Evolutionary conservation across 2,888 invertebrate genomes (phyloP).

Genomic region (Cinara cedri): DNA sequence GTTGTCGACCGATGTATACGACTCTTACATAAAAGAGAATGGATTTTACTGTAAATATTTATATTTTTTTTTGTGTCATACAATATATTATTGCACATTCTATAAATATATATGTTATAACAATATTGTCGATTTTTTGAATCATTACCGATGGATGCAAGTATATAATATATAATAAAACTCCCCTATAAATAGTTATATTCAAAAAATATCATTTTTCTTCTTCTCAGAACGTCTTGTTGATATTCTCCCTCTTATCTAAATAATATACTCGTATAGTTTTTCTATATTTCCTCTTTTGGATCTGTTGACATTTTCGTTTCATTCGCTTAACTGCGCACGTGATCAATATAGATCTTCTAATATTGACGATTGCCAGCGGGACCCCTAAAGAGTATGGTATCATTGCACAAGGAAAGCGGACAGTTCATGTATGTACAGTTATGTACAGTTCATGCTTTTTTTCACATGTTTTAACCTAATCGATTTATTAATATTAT

Average conservation of each 20-base stretch:
- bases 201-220: not conserved
- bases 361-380: constrained; percentile 9
- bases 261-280: not conserved
- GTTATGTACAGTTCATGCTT: constrained; percentile 16
- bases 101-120: not conserved
- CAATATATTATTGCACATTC: constrained; percentile 24
- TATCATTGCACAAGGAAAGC: constrained; percentile 23
- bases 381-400: constrained; percentile 22
- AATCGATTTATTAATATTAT: too few relatives aligned
- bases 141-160: constrained; percentile 25
- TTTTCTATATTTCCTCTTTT: constrained; percentile 15
- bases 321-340: constrained; percentile 25
- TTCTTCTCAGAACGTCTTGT: not conserved
- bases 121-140: constrained; percentile 31
- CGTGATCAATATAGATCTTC: constrained; percentile 37
- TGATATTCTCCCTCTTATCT: not conserved
- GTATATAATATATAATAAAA: not conserved
- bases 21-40: not conserved
- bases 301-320: constrained; percentile 45
- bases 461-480: too few relatives aligned
- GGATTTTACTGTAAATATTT: constrained; percentile 15
- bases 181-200: not conserved
- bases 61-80: not conserved
- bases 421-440: too few relatives aligned
- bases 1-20: not conserved